Evolutionary conservation across 1,140 invertebrate genomes (phyloP), one percentile per base, ranked within the genome.

Genomic region (Penaeus indicus): DNA sequence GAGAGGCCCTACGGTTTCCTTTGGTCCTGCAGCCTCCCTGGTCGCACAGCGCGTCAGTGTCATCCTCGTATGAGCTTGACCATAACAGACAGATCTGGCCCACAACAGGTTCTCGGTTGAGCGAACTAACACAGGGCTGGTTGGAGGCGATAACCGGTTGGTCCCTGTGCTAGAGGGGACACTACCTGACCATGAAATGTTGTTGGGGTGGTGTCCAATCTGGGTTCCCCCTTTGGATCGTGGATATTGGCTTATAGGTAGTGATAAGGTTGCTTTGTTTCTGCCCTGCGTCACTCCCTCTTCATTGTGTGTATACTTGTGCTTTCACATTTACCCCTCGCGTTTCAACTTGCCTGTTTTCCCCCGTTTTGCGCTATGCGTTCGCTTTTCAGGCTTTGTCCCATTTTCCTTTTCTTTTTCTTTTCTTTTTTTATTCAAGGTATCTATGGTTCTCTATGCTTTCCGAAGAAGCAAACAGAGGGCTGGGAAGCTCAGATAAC

Each of bases 31-130:
- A 79, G 18, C 77, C 78, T 22, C 78, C 42, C 25, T 19, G 16
- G 10, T 82, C 16, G 54, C 54, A 16, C 54, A 16, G 16, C 54
- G 54, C 16, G 54, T 54, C 54, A 54, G 54, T 54, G 54, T 11
- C 54, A 13, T 54, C 54, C 54, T 54, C 54, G 54, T 16, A 54
- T 38, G 77, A 67, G 63, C 62, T 87, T 63, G 85, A 82, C 85
- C 85, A 87, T 87, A 87, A 87, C 85, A 87, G 85, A 87, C 85
- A 87, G 85, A 87, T 87, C 85, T 87, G 81, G 69, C 81, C 81
- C 84, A 77, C 87, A 88, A 83, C 87, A 67, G 67, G 81, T 88
- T 88, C 62, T 88, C 87, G 87, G 87, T 88, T 80, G 81, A 88
- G 72, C 84, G 81, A 82, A 32, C 63, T 88, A 88, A 88, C 87